Conservation (phyloP, 2,113 vertebrate genomes). For the Orycteropus afer region DNA sequence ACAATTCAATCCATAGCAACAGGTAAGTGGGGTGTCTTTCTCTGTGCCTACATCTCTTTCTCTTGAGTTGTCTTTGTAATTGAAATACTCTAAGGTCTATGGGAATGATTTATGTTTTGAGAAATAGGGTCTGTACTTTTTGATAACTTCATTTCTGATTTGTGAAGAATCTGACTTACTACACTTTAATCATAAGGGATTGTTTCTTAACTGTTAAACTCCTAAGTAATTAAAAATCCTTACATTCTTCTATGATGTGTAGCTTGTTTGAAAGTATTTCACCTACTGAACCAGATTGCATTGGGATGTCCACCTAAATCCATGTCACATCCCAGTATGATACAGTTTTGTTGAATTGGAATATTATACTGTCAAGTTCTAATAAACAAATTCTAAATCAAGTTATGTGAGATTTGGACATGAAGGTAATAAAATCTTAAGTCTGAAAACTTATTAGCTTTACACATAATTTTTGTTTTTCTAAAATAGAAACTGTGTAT, state of each 20-base stretch:
- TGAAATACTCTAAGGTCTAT: neutral
- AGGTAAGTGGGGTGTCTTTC: neutral
- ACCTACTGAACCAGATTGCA: neutral
- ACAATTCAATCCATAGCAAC: neutral
- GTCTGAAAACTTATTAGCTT: neutral
- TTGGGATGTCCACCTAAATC: neutral
- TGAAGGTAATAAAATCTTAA: neutral
- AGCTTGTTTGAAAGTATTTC: neutral
- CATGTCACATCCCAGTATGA: neutral
- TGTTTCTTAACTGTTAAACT: constrained; percentile 3
- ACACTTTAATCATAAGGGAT: neutral
- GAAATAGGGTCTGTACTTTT: neutral
- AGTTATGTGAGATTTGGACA: neutral
- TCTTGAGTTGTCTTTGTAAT: neutral
- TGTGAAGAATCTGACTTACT: neutral
- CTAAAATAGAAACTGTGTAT: constrained; percentile 90
- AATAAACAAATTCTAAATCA: neutral
- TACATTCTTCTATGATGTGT: neutral
- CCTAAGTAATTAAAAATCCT: neutral
- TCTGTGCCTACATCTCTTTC: neutral
- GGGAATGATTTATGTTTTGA: neutral
- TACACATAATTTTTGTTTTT: constrained; percentile 41
- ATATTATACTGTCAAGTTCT: neutral
- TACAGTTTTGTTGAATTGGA: neutral
- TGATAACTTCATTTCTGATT: constrained; percentile 14